Evolutionary conservation across 2,113 vertebrate species (phyloP).

Genomic region (Caracal caracal): DNA sequence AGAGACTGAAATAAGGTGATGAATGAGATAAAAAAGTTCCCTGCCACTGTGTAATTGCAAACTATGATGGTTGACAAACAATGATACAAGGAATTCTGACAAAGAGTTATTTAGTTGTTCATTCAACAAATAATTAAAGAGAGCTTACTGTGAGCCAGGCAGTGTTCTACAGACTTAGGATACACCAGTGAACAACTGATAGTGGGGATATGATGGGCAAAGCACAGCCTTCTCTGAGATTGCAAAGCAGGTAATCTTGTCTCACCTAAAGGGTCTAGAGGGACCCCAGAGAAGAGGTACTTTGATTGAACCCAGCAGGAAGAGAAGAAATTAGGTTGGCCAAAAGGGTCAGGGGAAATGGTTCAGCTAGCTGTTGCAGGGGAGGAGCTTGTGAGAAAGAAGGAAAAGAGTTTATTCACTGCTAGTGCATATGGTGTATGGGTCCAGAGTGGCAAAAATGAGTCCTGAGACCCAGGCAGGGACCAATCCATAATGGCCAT

Average conservation of each 20-base stretch:
- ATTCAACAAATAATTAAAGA: not conserved
- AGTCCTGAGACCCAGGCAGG: not conserved
- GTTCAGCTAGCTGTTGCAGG: not conserved
- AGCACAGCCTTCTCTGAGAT: not conserved
- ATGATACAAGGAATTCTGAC: not conserved
- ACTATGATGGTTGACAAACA: not conserved
- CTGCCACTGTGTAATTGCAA: not conserved
- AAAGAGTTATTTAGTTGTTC: not conserved
- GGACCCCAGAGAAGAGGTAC: not conserved
- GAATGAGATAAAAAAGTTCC: not conserved
- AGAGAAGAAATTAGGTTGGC: not conserved
- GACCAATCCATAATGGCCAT: not conserved
- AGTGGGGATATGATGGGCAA: not conserved
- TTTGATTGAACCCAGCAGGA: not conserved
- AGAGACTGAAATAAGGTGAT: not conserved
- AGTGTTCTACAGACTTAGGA: not conserved
- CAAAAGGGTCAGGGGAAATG: not conserved
- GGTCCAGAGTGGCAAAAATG: not conserved
- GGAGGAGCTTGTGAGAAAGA: not conserved
- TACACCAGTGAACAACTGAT: not conserved
- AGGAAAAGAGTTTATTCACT: not conserved
- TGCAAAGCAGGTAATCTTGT: not conserved
- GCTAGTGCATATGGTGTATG: fast-evolving
- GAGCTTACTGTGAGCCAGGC: not conserved
- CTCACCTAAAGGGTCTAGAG: not conserved